Conservation (phyloP, 2,888 invertebrate species). For the Opisthograptis luteolata region DNA sequence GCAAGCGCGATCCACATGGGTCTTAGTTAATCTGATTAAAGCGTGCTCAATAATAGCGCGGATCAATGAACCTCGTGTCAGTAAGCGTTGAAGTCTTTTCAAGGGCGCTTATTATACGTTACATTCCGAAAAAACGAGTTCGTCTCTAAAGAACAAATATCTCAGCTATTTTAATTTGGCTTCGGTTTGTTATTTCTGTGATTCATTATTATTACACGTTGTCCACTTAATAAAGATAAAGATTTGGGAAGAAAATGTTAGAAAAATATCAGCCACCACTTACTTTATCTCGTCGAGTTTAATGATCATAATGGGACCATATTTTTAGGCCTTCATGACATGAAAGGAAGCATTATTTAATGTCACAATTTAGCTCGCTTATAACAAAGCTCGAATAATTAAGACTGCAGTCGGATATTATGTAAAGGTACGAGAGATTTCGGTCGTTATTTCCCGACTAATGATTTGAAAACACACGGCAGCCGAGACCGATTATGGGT, state of each 20-base stretch:
- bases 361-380: slow-evolving; percentile 12
- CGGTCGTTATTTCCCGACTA: slow-evolving; percentile 24
- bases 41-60: slow-evolving; percentile 50
- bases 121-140: slow-evolving; percentile 53
- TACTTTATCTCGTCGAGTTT: background rate
- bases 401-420: slow-evolving; percentile 16
- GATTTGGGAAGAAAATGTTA: background rate
- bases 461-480: slow-evolving; percentile 59
- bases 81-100: slow-evolving; percentile 79
- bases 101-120: slow-evolving; percentile 74
- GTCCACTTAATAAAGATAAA: background rate
- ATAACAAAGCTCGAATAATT: slow-evolving; percentile 36
- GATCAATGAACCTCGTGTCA: slow-evolving; percentile 70
- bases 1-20: slow-evolving; percentile 27
- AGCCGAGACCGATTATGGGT: slow-evolving; percentile 54
- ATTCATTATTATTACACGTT: slow-evolving; percentile 12
- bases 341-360: slow-evolving; percentile 3
- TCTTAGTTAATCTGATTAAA: slow-evolving; percentile 50
- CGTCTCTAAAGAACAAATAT: slow-evolving; percentile 31
- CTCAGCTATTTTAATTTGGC: slow-evolving; percentile 21
- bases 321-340: background rate
- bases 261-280: background rate
- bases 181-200: slow-evolving; percentile 11
- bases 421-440: slow-evolving; percentile 12
- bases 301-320: background rate